Percentiles rank a stretch among this genome's conserved stretches.
phyloP scores from a whole-genome alignment of 2,888 invertebrate genomes.

The Cantharis lateralis region DNA sequence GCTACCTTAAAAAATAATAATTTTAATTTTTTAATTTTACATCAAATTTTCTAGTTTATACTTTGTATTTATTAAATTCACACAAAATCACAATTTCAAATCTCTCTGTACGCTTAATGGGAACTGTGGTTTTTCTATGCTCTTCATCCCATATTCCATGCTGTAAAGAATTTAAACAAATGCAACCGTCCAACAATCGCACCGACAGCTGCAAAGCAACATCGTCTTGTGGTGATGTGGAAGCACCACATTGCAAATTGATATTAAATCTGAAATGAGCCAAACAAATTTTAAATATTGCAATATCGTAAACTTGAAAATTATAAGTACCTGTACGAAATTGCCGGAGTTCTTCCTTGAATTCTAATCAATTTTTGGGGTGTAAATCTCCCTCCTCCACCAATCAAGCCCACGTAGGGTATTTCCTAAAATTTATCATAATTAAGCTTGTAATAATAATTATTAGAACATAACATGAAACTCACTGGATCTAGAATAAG shows the following conservation, averaged over 20 bases:
- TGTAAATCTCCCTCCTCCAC: conserved; percentile 62
- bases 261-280: neutral
- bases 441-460: neutral
- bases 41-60: conserved; percentile 7
- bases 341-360: conserved; percentile 65
- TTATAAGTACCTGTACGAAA: conserved; percentile 65
- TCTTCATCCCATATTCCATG: conserved; percentile 65
- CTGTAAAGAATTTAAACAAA: conserved; percentile 63
- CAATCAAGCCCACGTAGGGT: conserved; percentile 70
- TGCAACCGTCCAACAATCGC: conserved; percentile 60
- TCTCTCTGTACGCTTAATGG: conserved; percentile 65
- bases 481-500: conserved; percentile 15
- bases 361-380: conserved; percentile 76
- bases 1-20: conserved; percentile 64
- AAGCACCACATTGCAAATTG: conserved; percentile 63
- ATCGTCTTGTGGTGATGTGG: conserved; percentile 73
- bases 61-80: conserved; percentile 56
- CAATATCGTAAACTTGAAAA: neutral
- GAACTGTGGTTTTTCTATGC: conserved; percentile 62
- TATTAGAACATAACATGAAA: neutral
- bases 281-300: neutral
- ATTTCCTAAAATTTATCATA: conserved; percentile 60
- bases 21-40: neutral
- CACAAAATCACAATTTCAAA: conserved; percentile 76
- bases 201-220: conserved; percentile 75